Conservation (phyloP, 2,797 vertebrate species). For the Myripristis murdjan region DNA sequence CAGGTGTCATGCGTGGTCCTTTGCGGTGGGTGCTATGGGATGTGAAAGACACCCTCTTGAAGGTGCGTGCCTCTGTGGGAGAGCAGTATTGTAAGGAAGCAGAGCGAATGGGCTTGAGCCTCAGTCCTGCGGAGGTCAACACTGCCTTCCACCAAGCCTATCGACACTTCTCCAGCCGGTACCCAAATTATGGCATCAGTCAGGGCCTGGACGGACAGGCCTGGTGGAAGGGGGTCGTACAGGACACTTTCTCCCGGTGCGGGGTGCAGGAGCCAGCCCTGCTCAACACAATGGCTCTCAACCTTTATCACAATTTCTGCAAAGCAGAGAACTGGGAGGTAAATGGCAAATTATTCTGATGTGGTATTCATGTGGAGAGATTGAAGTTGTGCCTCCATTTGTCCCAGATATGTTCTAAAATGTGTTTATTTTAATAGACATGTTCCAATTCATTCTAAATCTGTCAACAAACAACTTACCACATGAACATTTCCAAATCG, state of each 20-base stretch:
- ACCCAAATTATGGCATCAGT: conserved; percentile 91
- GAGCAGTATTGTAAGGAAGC: conserved; percentile 91
- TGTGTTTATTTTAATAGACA: neutral
- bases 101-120: conserved; percentile 80
- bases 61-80: conserved; percentile 88
- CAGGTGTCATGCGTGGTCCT: conserved; percentile 80
- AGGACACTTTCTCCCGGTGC: conserved; percentile 87
- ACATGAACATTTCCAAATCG: too few relatives aligned
- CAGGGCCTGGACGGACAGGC: conserved; percentile 87
- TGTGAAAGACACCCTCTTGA: conserved; percentile 93
- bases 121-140: conserved; percentile 79
- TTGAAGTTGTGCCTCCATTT: neutral
- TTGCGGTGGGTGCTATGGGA: conserved; percentile 94
- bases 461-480: too few relatives aligned
- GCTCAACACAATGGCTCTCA: conserved; percentile 81
- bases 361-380: neutral
- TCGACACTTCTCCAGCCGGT: conserved; percentile 75
- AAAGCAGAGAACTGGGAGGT: conserved; percentile 90
- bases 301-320: conserved; percentile 90
- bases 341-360: conserved; percentile 37
- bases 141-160: conserved; percentile 84
- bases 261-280: conserved; percentile 80
- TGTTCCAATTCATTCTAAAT: neutral
- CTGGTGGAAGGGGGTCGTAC: conserved; percentile 92
- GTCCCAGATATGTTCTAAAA: neutral